These are phyloP conservation scores for Nothobranchius furzeri DNA, from an alignment of 2,113 vertebrate species.

Conservation along the genomic window DNA sequence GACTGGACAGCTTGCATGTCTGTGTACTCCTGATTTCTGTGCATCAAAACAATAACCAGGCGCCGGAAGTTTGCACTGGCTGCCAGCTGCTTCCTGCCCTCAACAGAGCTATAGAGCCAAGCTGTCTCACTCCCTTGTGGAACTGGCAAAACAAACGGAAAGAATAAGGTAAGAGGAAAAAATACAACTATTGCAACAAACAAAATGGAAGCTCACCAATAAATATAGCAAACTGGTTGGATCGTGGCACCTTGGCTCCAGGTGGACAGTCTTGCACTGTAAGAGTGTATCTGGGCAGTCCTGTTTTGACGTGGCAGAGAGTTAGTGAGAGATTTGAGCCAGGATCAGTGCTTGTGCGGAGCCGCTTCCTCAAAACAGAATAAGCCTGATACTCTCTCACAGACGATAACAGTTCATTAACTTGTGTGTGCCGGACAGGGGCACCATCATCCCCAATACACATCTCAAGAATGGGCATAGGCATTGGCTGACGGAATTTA, in stretches of 20 bases:
- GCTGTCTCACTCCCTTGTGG: slow-evolving; percentile 94
- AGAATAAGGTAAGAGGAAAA: background rate
- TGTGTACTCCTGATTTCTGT: slow-evolving; percentile 90
- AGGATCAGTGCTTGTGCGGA: slow-evolving; percentile 78
- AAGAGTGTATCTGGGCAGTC: slow-evolving; percentile 89
- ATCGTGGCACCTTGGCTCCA: slow-evolving; percentile 79
- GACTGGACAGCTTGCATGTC: slow-evolving; percentile 90
- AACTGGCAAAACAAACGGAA: slow-evolving; percentile 74
- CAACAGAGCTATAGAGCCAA: slow-evolving; percentile 92
- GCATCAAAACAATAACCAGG: slow-evolving; percentile 87
- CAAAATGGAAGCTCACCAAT: slow-evolving; percentile 85
- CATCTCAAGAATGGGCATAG: slow-evolving; percentile 86
- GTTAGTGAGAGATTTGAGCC: slow-evolving; percentile 78
- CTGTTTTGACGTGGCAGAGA: slow-evolving; percentile 82
- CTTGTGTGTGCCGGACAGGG: slow-evolving; percentile 77
- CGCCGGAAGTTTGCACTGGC: slow-evolving; percentile 86
- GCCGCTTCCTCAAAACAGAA: slow-evolving; percentile 85
- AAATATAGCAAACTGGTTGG: slow-evolving; percentile 93
- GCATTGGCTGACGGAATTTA: slow-evolving; percentile 86
- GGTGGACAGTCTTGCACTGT: slow-evolving; percentile 87
- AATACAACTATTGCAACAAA: background rate
- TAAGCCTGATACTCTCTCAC: slow-evolving; percentile 91
- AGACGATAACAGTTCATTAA: slow-evolving; percentile 76
- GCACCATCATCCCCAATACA: slow-evolving; percentile 86
- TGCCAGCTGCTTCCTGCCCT: slow-evolving; percentile 88